Evolutionary conservation across 2,797 vertebrate genomes (phyloP), one percentile per base, ranked within the genome.

Genomic region (Mallotus villosus): DNA sequence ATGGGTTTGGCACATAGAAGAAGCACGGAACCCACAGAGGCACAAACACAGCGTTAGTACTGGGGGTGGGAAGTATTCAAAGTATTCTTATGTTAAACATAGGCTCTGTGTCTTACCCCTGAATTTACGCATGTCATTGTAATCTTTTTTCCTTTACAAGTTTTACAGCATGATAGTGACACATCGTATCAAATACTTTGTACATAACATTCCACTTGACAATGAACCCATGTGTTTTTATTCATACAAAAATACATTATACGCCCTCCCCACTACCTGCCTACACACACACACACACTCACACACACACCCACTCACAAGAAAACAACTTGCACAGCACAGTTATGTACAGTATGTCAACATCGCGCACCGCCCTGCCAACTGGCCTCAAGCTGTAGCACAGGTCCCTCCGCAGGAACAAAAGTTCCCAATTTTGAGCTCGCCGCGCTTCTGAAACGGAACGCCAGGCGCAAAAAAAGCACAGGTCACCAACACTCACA

Each of bases 401-500:
- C 37, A 63, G 62, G 62, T 82, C 84, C 69, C 65, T 83, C 63
- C 55, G 63, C 78, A 78, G 78, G 83, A 83, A 77, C 78, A 86
- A 88, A 88, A 84, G 86, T 90, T 90, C 90, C 91, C 83, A 87
- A 88, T 81, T 87, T 90, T 77, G 81, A 84, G 85, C 64, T 51
- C 62, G 66, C 63, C 80, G 58, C 21, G 58, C 8, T 34, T 34
- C 34, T 8, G 8, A n/a, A 53, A 78, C 74, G 78, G 72, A 74
- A 74, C 63, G 58, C 77, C 67, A 83, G 79, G 70, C 83, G 79
- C 78, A 82, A 71, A 77, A 77, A 79, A 84, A 76, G 74, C 79
- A 83, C 77, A 83, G 76, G 79, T 82, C 87, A 88, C 78, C 71
- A 70, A 87, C 79, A 83, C 84, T 34, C 62, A 75, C 85, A 84